phyloP scores from a whole-genome alignment of 2,797 vertebrate genomes.

The Otolemur crassicaudatus region DNA sequence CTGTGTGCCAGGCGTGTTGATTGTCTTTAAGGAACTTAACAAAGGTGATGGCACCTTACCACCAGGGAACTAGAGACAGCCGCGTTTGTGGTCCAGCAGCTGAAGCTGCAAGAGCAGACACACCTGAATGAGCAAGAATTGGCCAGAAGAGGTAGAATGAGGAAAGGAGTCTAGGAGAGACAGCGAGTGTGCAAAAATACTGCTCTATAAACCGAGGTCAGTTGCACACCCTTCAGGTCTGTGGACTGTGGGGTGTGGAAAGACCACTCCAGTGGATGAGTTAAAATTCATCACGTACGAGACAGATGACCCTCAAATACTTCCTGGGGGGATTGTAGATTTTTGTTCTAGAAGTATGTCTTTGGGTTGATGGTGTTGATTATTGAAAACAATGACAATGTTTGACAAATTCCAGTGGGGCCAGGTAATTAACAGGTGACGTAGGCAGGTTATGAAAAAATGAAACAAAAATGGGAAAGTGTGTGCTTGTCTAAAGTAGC shows the following conservation, averaged over 20 bases:
- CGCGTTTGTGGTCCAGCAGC: background rate
- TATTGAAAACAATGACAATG: background rate
- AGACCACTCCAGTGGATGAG: background rate
- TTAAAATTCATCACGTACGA: background rate
- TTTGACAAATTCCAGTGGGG: background rate
- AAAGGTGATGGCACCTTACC: background rate
- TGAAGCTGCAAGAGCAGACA: background rate
- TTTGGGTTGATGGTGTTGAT: background rate
- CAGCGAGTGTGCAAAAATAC: background rate
- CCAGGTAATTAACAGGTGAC: background rate
- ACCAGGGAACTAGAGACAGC: background rate
- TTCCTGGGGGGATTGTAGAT: background rate
- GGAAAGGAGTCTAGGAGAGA: background rate
- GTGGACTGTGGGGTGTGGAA: background rate
- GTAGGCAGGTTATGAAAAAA: background rate
- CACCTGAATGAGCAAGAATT: background rate
- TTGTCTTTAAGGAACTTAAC: background rate
- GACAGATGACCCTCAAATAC: background rate
- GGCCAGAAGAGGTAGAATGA: background rate
- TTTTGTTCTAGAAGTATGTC: conserved; percentile 9
- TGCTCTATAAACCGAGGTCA: background rate
- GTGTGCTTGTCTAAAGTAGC: background rate
- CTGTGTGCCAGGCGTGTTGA: background rate
- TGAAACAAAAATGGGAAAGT: background rate
- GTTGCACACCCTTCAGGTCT: background rate